Evolutionary conservation across 2,797 vertebrate genomes (phyloP), one percentile per base, ranked within the genome.

Genomic region (Tragopan temminckii): DNA sequence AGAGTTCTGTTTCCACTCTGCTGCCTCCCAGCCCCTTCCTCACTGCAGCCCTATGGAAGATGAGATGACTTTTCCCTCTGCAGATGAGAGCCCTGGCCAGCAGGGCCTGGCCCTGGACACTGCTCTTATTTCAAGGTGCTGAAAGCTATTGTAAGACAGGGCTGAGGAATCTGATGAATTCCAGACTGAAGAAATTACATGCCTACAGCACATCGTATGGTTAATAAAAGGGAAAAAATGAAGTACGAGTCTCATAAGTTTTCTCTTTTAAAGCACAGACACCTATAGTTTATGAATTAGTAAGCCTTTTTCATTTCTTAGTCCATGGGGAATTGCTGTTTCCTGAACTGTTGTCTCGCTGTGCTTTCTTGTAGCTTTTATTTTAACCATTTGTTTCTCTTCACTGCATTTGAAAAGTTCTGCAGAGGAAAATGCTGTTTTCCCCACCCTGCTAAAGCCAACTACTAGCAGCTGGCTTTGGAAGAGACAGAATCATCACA

Each of bases 251-350:
- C 85, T 85, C 63, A 27, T 77, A 93, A 94, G 76, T 90, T 94
- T 82, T 85, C 88, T 78, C 63, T 64, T 89, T 81, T 94, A 88
- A 94, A 88, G 80, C 72, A 69, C 80, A 78, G 89, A 63, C 50
- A 87, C 88, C 88, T 96, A 61, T 43, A 62, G 91, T 92, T 97
- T 96, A 94, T 94, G 90, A 97, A 97, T 97, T 95, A 96, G 69
- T 92, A 94, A 96, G 76, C 33, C 80, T 88, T 92, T 95, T 94
- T 85, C 90, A 93, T 95, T 92, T 94, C 85, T 13, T 21, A 84
- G 48, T 87, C 95, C 78, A 9, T 18, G 45, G 89, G 91, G 96
- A 91, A 84, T 77, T 59, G 27, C 61, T 83, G 59, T 42, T 94
- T 94, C 74, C 84, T 94, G 70, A 71, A 58, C 90, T 72, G 23